Conservation (phyloP, 1,140 invertebrate genomes). For the Polypedilum vanderplanki region DNA sequence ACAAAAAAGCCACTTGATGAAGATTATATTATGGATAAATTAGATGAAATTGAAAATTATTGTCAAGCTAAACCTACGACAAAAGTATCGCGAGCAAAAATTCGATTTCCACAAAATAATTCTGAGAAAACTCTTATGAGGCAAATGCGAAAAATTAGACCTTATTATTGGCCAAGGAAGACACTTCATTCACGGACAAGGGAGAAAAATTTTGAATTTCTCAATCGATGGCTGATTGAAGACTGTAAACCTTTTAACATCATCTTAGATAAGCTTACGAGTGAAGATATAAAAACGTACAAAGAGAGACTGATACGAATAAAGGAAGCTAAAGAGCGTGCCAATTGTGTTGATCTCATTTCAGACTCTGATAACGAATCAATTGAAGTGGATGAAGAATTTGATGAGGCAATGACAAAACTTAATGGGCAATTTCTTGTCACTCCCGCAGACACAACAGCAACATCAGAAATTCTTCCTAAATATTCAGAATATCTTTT, state of each 20-base stretch:
- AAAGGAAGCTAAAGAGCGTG: not conserved
- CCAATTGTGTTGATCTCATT: not conserved
- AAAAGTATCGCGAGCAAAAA: slow-evolving; percentile 3
- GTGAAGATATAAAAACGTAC: not conserved
- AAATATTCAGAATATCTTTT: not conserved
- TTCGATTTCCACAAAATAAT: not conserved
- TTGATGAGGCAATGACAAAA: not conserved
- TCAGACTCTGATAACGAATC: slow-evolving; percentile 9
- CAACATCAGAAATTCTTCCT: not conserved
- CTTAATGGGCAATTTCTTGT: slow-evolving; percentile 1
- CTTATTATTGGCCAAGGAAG: slow-evolving; percentile 15
- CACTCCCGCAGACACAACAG: not conserved
- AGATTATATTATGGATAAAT: slow-evolving; percentile 47
- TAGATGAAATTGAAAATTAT: slow-evolving; percentile 50
- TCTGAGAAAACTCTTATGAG: not conserved
- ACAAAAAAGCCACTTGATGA: slow-evolving; percentile 47
- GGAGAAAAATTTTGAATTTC: not conserved
- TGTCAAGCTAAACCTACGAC: slow-evolving; percentile 38
- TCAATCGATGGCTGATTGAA: not conserved
- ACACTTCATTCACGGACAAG: not conserved
- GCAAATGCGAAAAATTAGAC: slow-evolving; percentile 1
- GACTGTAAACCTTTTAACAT: not conserved
- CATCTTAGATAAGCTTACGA: not conserved
- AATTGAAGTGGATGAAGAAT: not conserved
- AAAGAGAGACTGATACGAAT: not conserved